Conservation (phyloP, 2,797 vertebrate genomes). For the Lophotriccus pileatus region DNA sequence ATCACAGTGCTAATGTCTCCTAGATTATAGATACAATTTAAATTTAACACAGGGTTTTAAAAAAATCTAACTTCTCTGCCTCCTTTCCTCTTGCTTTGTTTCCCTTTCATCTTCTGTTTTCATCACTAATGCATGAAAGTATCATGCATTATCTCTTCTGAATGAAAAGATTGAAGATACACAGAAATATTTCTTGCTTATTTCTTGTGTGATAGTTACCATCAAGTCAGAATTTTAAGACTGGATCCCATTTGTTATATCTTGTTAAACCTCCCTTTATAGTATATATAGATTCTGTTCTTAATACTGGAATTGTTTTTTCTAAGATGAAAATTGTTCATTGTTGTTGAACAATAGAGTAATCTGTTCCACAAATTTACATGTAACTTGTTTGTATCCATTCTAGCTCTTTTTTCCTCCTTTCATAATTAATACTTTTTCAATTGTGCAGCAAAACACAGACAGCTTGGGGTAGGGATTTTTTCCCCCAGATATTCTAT, state of each 20-base stretch:
- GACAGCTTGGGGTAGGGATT: background rate
- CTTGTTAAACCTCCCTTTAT: background rate
- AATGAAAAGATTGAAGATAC: background rate
- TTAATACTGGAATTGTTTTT: background rate
- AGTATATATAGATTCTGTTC: background rate
- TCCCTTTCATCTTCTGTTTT: background rate
- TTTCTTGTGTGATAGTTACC: background rate
- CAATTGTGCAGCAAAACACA: background rate
- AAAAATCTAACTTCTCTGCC: background rate
- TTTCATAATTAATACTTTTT: background rate
- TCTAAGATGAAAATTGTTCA: background rate
- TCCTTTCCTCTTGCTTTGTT: background rate
- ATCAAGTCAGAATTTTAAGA: background rate
- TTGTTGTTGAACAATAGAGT: background rate
- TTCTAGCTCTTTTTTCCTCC: background rate
- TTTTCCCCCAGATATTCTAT: background rate
- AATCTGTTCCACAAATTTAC: constrained; percentile 9
- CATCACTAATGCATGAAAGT: background rate
- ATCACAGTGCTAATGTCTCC: background rate
- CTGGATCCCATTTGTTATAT: background rate
- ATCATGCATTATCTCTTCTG: background rate
- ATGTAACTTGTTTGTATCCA: background rate
- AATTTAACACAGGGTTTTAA: background rate
- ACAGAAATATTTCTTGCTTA: background rate
- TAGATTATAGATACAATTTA: background rate